Base-by-base conservation (phyloP, 2,797 vertebrate species). In the Siniperca obscura region DNA sequence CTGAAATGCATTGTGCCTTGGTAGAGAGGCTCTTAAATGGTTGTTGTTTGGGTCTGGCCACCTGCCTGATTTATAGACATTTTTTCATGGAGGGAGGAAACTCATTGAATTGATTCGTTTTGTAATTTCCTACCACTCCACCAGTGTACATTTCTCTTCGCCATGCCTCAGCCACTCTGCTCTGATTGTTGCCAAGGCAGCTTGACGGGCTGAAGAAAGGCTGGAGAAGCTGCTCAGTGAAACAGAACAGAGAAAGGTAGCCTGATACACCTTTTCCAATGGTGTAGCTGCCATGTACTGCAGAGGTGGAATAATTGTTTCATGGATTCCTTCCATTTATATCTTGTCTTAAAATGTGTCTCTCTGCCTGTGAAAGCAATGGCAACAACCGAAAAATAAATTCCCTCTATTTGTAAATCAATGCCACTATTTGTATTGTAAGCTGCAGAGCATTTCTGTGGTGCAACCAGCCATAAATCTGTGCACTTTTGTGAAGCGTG, bases 41-140 rank as follows among this genome's bases (percentile, higher is more conserved):
- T 81, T 81, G 85, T 81, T 89, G 90, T 91, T 92, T 82, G 82
- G 88, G 56, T 88, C 82, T 86, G 86, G 80, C 77, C 88, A 84
- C 85, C 79, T 79, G 85, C 87, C 89, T 78, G 91, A 89, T 94
- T 93, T 90, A 93, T 90, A 91, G 91, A 89, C 83, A 81, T 86
- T 86, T 86, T 87, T 86, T 69, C 80, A 81, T 67, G 69, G 59
- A 78, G 82, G 82, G 80, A 84, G 85, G 81, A 76, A 93, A 86
- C 79, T 87, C 86, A 86, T 88, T 84, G 89, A 93, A 92, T 90
- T 92, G 87, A 93, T 94, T 94, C 92, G 87, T 89, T 89, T 87
- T 91, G 92, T 94, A 94, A 95, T 95, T 94, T 92, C 89, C 88
- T 46, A 74, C 74, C 80, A 83, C 91, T 93, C 86, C 79, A 76